Percentiles rank a stretch among this genome's conserved stretches.
Conservation (phyloP, 2,888 invertebrate species). For the Timema podura region DNA sequence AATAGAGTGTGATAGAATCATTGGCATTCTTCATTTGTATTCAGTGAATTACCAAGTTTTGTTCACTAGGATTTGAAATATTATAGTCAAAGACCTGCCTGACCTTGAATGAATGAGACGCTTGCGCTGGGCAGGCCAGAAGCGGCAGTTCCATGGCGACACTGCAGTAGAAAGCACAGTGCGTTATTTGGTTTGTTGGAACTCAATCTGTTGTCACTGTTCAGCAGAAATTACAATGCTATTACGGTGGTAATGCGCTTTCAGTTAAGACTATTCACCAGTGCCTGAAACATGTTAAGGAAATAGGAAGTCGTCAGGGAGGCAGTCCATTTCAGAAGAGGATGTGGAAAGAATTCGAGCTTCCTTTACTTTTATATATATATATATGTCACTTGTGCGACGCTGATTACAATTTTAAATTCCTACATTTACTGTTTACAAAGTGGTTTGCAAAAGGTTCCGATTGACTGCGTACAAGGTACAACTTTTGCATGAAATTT, state of each 20-base stretch:
- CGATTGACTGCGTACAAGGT: too few species aligned
- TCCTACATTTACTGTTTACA: too few species aligned
- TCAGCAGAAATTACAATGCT: not conserved
- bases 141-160: not conserved
- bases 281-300: not conserved
- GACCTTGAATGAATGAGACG: too few species aligned
- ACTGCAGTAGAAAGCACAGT: not conserved
- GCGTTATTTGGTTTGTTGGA: not conserved
- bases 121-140: too few species aligned
- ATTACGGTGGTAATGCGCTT: not conserved
- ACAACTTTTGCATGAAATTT: not conserved
- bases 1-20: too few species aligned
- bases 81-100: too few species aligned
- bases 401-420: not conserved
- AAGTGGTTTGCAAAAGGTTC: too few species aligned
- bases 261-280: not conserved
- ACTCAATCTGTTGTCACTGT: not conserved
- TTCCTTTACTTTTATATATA: not conserved
- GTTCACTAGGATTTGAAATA: too few species aligned
- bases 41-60: too few species aligned
- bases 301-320: not conserved
- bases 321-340: not conserved
- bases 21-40: too few species aligned
- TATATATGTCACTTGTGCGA: not conserved
- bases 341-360: conserved; percentile 4